phyloP scores from a whole-genome alignment of 2,113 vertebrate genomes.

The Pseudorectes ferrugineus region DNA sequence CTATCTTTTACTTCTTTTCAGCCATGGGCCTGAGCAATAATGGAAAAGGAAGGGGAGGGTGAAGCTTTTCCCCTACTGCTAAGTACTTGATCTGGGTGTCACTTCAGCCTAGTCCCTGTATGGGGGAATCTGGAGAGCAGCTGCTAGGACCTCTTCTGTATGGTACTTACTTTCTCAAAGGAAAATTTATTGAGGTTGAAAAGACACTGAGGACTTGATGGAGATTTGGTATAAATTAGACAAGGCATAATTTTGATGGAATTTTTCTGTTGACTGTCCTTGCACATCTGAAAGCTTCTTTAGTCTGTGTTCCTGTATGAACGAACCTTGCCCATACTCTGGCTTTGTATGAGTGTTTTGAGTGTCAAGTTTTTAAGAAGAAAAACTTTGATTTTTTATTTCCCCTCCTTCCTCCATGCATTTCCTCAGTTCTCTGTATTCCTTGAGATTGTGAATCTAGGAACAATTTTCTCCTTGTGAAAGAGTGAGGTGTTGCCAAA shows the following conservation, averaged over 20 bases:
- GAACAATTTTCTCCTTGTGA: slow-evolving; percentile 52
- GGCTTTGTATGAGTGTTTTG: not conserved
- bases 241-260: not conserved
- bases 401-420: not conserved
- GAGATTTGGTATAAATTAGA: not conserved
- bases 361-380: not conserved
- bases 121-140: not conserved
- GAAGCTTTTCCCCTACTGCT: not conserved
- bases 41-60: not conserved
- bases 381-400: not conserved
- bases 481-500: slow-evolving; percentile 48
- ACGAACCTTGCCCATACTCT: not conserved
- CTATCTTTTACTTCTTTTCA: not conserved
- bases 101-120: not conserved
- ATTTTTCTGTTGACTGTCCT: not conserved
- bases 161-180: not conserved
- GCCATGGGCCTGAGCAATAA: not conserved
- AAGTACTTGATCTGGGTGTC: not conserved
- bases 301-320: not conserved
- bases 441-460: slow-evolving; percentile 11
- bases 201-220: not conserved
- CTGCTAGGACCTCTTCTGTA: not conserved
- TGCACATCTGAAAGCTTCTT: not conserved
- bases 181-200: not conserved
- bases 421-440: slow-evolving; percentile 27